These are phyloP conservation scores for Spisula solida DNA, from an alignment of 2,888 invertebrate genomes.

Conservation along the genomic window DNA sequence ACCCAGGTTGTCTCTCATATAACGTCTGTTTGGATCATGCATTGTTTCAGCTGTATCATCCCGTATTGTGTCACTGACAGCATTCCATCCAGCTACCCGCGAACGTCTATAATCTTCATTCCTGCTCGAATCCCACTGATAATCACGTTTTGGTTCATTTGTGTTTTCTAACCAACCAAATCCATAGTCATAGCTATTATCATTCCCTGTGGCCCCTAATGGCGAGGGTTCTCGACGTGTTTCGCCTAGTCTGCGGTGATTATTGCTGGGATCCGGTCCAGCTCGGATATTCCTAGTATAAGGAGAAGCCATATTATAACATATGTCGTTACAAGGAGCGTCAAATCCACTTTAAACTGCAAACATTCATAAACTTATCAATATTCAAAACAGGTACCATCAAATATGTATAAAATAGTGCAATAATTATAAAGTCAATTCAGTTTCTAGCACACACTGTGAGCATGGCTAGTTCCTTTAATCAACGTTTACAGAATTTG, in stretches of 20 bases:
- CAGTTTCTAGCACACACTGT: too few species aligned
- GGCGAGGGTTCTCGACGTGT: background rate
- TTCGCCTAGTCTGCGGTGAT: background rate
- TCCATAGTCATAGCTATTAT: conserved; percentile 32
- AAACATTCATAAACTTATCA: too few species aligned
- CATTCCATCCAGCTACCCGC: too few species aligned
- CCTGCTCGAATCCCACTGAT: conserved; percentile 12
- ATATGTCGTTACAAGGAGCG: background rate
- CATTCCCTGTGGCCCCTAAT: background rate
- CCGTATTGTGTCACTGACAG: too few species aligned
- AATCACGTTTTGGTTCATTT: background rate
- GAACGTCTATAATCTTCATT: background rate
- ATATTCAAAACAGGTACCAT: too few species aligned
- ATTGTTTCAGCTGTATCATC: too few species aligned
- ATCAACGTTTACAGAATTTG: too few species aligned
- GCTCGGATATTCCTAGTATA: background rate
- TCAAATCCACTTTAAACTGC: background rate
- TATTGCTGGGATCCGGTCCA: background rate
- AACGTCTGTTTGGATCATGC: background rate
- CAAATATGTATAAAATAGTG: too few species aligned
- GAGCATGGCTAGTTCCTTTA: too few species aligned
- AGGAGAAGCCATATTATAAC: conserved; percentile 1
- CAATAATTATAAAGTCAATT: too few species aligned
- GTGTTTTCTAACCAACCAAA: conserved; percentile 23
- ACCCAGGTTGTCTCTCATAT: conserved; percentile 18